Conservation (phyloP, 2,797 vertebrate genomes). For the Hirundo rustica region DNA sequence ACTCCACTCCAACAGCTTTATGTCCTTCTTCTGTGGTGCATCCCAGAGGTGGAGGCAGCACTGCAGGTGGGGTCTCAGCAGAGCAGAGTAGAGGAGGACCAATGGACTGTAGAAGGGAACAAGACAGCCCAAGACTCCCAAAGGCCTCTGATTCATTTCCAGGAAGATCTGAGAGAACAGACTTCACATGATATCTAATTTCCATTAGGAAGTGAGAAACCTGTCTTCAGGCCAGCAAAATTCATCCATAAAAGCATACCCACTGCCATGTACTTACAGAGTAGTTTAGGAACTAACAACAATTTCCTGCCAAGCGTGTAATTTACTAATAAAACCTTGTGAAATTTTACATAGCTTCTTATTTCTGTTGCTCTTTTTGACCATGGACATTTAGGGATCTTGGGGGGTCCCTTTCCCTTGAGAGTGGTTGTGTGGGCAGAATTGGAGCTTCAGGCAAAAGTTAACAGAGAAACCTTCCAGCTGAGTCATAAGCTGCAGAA, state of each 20-base stretch:
- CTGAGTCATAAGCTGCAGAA: neutral
- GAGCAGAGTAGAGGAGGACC: neutral
- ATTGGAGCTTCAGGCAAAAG: neutral
- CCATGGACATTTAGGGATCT: neutral
- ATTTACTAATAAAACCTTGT: neutral
- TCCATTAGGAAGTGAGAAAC: neutral
- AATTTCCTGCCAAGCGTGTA: neutral
- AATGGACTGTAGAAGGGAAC: neutral
- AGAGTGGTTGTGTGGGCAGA: neutral
- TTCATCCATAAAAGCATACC: neutral
- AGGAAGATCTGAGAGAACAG: neutral
- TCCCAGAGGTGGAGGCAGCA: neutral
- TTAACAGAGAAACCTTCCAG: neutral
- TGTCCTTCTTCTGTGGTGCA: neutral
- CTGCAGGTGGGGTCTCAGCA: neutral
- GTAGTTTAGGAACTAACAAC: neutral
- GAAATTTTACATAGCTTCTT: neutral
- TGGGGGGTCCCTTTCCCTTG: neutral
- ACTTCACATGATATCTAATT: neutral
- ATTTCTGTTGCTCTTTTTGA: neutral
- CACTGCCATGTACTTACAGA: neutral
- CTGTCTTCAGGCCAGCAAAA: neutral
- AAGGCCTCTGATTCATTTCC: neutral
- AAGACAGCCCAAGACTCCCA: neutral
- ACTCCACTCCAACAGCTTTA: neutral